Base-by-base conservation (phyloP, 2,797 vertebrate genomes). In the Sebastes jordani region DNA sequence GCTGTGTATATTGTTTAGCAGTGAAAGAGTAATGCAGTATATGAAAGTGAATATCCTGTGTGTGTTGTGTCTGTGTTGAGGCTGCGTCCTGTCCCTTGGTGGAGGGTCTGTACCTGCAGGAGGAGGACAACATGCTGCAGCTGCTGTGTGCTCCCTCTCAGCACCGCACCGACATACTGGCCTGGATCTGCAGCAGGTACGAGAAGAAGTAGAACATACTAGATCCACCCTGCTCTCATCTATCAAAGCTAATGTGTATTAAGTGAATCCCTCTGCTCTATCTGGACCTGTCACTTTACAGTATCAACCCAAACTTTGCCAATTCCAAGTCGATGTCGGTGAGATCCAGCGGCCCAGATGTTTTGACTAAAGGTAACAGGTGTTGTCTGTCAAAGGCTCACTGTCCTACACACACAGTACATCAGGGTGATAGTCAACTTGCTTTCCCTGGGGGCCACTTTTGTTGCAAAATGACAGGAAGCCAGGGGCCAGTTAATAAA, bases 171-270 rank as follows among this genome's bases (percentile, higher is more conserved):
- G 94, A 96, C 68, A 96, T 98, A 42, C 92, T 98, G 77, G 89
- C 96, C 10, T 98, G 97, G 97, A 95, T 97, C 75, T 97, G 92
- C 82, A 74, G 74, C 86, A 93, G 96, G 97, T 98, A 62, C 1
- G 22, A 11, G 1, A 87, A 11, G 1, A 87, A 42, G 18, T 0
- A 4, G 2, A 38, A 5, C 29, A 52, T 20, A 18, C 42, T 20
- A 8, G 46, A 20, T 42, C 1, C 13, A 3, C 2, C 1, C 6
- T 16, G 8, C 10, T 64, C 20, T 60, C 46, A n/a, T 61, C n/a
- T 5, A 1, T 46, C n/a, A 23, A 0, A n/a, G 1, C 42, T 9
- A 4, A 20, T 16, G 11, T 23, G 4, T 6, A 42, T 20, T 16
- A 4, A 42, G 52, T 8, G 2, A 25, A 29, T 22, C 0, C 1